phyloP scores from a whole-genome alignment of 1,140 invertebrate genomes.

The Globodera rostochiensis region DNA sequence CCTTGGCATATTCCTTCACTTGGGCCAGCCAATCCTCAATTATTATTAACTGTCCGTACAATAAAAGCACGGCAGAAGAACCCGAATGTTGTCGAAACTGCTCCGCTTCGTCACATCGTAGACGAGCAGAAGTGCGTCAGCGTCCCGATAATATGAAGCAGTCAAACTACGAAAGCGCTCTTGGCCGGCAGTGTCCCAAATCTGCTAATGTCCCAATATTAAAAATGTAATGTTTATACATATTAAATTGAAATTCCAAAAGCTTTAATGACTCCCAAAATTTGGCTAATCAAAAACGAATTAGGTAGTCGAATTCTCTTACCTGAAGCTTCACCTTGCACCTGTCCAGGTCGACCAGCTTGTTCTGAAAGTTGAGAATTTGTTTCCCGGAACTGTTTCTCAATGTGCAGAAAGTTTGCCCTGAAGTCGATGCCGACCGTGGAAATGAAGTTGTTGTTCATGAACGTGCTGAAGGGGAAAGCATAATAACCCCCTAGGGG shows the following conservation, averaged over 20 bases:
- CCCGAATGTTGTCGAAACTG: slow-evolving; percentile 78
- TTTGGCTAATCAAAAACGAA: neutral
- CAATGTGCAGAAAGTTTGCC: slow-evolving; percentile 34
- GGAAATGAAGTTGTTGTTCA: slow-evolving; percentile 70
- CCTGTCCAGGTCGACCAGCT: slow-evolving; percentile 60
- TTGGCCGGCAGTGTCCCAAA: slow-evolving; percentile 96
- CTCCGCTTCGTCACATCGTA: slow-evolving; percentile 96
- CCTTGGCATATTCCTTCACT: slow-evolving; percentile 62
- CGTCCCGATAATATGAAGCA: slow-evolving; percentile 94
- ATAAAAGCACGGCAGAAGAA: slow-evolving; percentile 41
- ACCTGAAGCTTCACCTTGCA: slow-evolving; percentile 65
- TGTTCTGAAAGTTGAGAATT: slow-evolving; percentile 56
- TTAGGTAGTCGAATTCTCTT: neutral
- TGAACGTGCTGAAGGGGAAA: slow-evolving; percentile 66
- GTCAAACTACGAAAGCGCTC: slow-evolving; percentile 95
- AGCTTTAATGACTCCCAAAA: neutral
- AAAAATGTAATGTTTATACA: too few species aligned
- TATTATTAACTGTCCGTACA: too few species aligned
- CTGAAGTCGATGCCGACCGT: slow-evolving; percentile 70
- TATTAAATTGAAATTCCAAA: neutral
- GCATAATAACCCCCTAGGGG: too few species aligned
- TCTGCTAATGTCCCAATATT: slow-evolving; percentile 66
- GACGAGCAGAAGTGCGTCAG: slow-evolving; percentile 92
- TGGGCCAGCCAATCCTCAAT: slow-evolving; percentile 62
- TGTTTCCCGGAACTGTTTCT: too few species aligned